Percentiles rank a stretch among this genome's conserved stretches.
Evolutionary conservation across 1,140 invertebrate genomes (phyloP).

Genomic region (Eriocheir sinensis): DNA sequence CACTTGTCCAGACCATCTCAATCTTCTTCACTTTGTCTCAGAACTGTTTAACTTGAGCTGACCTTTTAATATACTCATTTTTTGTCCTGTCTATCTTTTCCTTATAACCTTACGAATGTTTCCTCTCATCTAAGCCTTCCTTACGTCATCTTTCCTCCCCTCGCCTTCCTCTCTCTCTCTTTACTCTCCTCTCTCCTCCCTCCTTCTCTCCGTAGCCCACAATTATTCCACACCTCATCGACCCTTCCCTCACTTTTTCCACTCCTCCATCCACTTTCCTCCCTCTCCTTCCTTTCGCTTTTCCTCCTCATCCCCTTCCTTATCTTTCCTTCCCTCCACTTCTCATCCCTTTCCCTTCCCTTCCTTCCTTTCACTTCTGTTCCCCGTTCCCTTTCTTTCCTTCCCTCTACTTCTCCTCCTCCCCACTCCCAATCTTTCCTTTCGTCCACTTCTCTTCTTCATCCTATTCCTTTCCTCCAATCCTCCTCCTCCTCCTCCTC

Average conservation of each 20-base stretch:
- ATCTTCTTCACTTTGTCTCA: background rate
- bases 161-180: constrained; percentile 19
- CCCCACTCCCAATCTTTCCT: background rate
- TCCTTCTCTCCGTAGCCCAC: background rate
- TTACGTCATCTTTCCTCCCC: background rate
- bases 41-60: too few relatives aligned
- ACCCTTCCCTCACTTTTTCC: constrained; percentile 4
- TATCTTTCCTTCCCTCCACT: background rate
- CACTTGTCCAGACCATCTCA: background rate
- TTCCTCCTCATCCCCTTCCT: background rate
- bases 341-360: background rate
- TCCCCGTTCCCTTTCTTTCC: background rate
- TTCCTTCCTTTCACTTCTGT: background rate
- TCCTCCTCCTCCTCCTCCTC: background rate
- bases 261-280: background rate
- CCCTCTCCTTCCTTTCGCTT: background rate
- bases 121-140: background rate
- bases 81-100: background rate
- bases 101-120: background rate
- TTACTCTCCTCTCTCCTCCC: constrained; percentile 2
- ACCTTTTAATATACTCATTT: too few relatives aligned
- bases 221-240: background rate
- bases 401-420: background rate
- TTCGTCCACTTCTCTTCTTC: background rate
- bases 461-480: background rate